phyloP scores from a whole-genome alignment of 2,888 invertebrate genomes.

The Eristalis intricaria region DNA sequence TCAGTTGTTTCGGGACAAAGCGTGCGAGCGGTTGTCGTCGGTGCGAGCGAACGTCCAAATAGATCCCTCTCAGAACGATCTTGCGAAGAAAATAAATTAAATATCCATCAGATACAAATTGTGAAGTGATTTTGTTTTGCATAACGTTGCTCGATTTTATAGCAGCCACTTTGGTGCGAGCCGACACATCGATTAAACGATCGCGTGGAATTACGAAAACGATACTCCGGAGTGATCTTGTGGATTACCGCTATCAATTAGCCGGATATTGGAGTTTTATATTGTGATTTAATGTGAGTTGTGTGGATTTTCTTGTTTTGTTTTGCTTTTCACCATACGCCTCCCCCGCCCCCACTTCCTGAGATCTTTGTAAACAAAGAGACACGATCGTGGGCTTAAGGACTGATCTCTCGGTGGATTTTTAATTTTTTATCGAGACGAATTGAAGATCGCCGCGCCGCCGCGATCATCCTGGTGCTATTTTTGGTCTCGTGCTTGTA shows the following conservation, averaged over 20 bases:
- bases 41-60: constrained; percentile 12
- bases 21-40: constrained; percentile 71
- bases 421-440: not conserved
- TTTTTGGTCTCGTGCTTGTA: constrained; percentile 39
- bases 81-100: constrained; percentile 29
- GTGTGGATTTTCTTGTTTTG: constrained; percentile 33
- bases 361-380: constrained; percentile 59
- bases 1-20: constrained; percentile 72
- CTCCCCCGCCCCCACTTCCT: not conserved
- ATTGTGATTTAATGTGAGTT: constrained; percentile 60
- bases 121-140: constrained; percentile 38
- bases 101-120: not conserved
- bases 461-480: constrained; percentile 20
- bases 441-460: constrained; percentile 11
- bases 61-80: constrained; percentile 39
- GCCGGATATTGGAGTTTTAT: constrained; percentile 61
- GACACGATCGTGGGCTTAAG: constrained; percentile 53
- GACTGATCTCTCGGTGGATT: constrained; percentile 30
- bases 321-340: not conserved
- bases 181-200: constrained; percentile 54
- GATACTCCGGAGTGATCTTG: constrained; percentile 55
- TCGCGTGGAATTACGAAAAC: constrained; percentile 53
- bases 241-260: constrained; percentile 67
- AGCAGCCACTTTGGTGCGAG: not conserved
- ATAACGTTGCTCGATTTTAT: constrained; percentile 45